A percentile compares a stretch with the other conserved stretches of the same genome.
These are phyloP conservation scores for Rhynchonema sp. DNA, from an alignment of 2,888 invertebrate genomes.

Conservation along the genomic window DNA sequence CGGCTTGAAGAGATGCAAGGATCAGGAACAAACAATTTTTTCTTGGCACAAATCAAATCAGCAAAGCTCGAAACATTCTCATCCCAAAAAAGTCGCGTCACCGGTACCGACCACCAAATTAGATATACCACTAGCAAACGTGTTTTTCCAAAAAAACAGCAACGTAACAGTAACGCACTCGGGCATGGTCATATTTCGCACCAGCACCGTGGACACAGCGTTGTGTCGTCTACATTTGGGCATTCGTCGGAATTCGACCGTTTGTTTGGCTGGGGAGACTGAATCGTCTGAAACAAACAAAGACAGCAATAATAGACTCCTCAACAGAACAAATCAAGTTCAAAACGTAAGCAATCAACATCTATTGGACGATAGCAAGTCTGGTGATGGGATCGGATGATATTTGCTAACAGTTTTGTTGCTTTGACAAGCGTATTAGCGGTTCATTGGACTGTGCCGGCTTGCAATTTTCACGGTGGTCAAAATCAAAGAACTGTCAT, in stretches of 20 bases:
- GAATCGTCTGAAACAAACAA: background rate
- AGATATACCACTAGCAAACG: too few relatives aligned
- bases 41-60: too few relatives aligned
- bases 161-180: background rate
- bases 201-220: background rate
- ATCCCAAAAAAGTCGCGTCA: too few relatives aligned
- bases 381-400: background rate
- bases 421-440: too few relatives aligned
- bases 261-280: background rate
- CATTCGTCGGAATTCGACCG: background rate
- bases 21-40: background rate
- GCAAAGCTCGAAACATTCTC: too few relatives aligned
- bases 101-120: too few relatives aligned
- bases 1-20: background rate
- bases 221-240: background rate
- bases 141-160: background rate
- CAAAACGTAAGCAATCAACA: too few relatives aligned
- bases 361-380: background rate
- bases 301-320: too few relatives aligned
- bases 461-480: too few relatives aligned
- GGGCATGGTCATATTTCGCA: background rate
- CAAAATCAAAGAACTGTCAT: too few relatives aligned
- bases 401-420: background rate
- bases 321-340: too few relatives aligned
- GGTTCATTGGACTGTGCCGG: too few relatives aligned